Evolutionary conservation across 2,113 vertebrate genomes (phyloP).

Genomic region (Forbesichthys papilliferus): DNA sequence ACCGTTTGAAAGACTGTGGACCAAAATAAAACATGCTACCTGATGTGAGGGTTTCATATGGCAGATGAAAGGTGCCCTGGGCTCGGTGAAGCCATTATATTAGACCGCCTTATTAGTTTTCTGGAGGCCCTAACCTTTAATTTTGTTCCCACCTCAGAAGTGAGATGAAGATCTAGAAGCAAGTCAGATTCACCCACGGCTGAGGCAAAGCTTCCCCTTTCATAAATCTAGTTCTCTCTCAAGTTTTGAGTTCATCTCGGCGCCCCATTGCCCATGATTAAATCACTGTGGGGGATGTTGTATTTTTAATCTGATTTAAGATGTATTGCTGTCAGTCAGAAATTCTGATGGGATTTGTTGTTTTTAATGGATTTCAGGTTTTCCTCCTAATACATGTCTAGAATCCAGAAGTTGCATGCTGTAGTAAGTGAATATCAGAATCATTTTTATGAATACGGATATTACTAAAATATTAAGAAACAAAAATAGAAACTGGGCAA

Average conservation of each 20-base stretch:
- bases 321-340: slow-evolving; percentile 29
- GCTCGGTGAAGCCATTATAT: slow-evolving; percentile 48
- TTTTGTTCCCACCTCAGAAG: slow-evolving; percentile 36
- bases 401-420: slow-evolving; percentile 24
- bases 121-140: slow-evolving; percentile 54
- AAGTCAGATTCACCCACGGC: slow-evolving; percentile 32
- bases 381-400: slow-evolving; percentile 18
- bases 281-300: slow-evolving; percentile 58
- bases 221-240: slow-evolving; percentile 56
- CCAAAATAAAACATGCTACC: neutral
- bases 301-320: slow-evolving; percentile 55
- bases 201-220: slow-evolving; percentile 47
- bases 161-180: slow-evolving; percentile 40
- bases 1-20: slow-evolving; percentile 38
- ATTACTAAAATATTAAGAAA: no score
- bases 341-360: slow-evolving; percentile 37
- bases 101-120: slow-evolving; percentile 62
- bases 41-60: slow-evolving; percentile 42
- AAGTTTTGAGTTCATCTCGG: slow-evolving; percentile 51
- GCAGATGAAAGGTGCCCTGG: slow-evolving; percentile 41
- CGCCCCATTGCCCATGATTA: slow-evolving; percentile 56
- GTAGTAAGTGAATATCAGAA: slow-evolving; percentile 18
- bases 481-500: no score
- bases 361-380: slow-evolving; percentile 54
- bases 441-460: no score